A percentile compares a stretch with the other conserved stretches of the same genome.
Conservation (phyloP, 2,797 vertebrate genomes). For the Microctenopoma steveboyesi region DNA sequence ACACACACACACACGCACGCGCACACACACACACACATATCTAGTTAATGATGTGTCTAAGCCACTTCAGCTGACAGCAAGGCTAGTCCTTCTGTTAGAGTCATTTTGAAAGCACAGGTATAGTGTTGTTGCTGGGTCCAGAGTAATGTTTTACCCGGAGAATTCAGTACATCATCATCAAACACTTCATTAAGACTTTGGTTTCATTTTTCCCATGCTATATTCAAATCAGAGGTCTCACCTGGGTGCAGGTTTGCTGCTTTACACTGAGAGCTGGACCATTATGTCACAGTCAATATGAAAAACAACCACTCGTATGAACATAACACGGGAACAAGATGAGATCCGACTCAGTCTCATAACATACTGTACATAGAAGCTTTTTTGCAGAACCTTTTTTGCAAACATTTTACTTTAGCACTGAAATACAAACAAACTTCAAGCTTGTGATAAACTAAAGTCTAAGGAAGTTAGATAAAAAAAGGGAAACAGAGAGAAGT, state of each 20-base stretch:
- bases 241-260: conserved; percentile 26
- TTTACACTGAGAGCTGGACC: conserved; percentile 28
- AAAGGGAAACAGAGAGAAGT: conserved; percentile 52
- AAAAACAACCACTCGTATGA: conserved; percentile 55
- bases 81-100: conserved; percentile 81
- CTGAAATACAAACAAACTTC: conserved; percentile 50
- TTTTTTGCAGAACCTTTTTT: conserved; percentile 21
- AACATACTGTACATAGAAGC: conserved; percentile 65
- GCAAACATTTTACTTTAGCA: conserved; percentile 51
- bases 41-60: conserved; percentile 72
- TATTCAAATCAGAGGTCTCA: conserved; percentile 64
- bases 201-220: conserved; percentile 75
- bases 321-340: conserved; percentile 59
- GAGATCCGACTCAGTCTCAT: conserved; percentile 63
- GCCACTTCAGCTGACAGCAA: conserved; percentile 77
- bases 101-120: conserved; percentile 85
- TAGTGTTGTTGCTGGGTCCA: conserved; percentile 89
- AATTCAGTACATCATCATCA: conserved; percentile 76
- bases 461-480: conserved; percentile 43
- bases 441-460: conserved; percentile 53
- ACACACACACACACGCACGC: conserved; percentile 35
- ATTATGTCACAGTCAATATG: conserved; percentile 22
- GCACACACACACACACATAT: conserved; percentile 53
- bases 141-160: conserved; percentile 83
- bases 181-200: conserved; percentile 83